phyloP scores from a whole-genome alignment of 2,113 vertebrate genomes.

The Psilopogon haemacephalus region DNA sequence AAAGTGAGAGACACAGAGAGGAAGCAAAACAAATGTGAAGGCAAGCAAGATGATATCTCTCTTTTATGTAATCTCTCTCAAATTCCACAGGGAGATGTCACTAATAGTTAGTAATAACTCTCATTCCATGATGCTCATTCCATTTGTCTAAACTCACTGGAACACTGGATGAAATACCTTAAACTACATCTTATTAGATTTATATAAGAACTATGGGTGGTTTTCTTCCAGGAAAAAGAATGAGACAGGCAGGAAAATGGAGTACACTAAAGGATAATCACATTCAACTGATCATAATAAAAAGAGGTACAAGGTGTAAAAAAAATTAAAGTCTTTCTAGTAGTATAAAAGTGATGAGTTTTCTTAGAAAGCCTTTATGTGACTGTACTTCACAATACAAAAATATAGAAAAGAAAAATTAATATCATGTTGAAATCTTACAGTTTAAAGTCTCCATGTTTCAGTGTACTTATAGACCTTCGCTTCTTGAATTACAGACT shows the following conservation, averaged over 20 bases:
- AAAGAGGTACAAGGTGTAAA: background rate
- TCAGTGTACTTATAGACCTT: background rate
- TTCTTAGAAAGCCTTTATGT: background rate
- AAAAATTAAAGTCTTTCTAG: background rate
- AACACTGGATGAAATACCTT: background rate
- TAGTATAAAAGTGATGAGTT: background rate
- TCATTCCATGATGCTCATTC: background rate
- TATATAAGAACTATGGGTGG: background rate
- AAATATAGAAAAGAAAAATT: background rate
- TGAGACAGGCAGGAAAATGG: background rate
- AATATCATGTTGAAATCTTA: background rate
- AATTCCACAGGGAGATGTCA: background rate
- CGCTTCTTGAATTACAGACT: background rate
- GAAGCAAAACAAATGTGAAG: background rate
- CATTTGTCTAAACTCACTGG: background rate
- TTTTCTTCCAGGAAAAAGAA: background rate
- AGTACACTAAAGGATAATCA: rapidly evolving
- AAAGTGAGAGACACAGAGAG: background rate
- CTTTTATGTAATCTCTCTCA: background rate
- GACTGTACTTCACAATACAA: background rate
- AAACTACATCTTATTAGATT: background rate
- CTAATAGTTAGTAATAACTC: background rate
- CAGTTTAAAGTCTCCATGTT: background rate
- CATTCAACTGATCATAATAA: background rate
- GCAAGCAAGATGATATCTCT: background rate